phyloP scores from a whole-genome alignment of 2,888 invertebrate genomes.

The Sinotaia quadrata region DNA sequence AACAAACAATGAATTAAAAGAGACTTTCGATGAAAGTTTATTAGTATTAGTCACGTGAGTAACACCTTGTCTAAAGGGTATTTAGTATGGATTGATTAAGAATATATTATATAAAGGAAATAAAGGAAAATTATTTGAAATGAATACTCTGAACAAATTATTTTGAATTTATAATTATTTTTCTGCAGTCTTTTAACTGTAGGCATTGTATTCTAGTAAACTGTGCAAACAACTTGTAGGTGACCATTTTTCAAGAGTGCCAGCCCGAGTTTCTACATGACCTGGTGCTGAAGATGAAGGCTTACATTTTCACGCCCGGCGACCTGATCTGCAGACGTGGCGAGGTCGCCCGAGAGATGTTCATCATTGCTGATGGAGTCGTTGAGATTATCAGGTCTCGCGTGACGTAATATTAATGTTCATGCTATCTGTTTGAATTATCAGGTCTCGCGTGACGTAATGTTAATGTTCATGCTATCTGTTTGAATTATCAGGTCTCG shows the following conservation, averaged over 20 bases:
- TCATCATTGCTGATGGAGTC: constrained; percentile 97
- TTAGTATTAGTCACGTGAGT: no score
- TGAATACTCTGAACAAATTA: no score
- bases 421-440: constrained; percentile 81
- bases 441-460: constrained; percentile 75
- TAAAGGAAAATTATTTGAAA: no score
- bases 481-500: constrained; percentile 86
- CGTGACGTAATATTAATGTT: not conserved
- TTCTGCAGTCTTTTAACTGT: no score
- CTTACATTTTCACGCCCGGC: constrained; percentile 97
- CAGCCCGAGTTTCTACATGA: constrained; percentile 98
- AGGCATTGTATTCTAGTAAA: no score
- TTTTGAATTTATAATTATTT: no score
- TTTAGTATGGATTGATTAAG: no score
- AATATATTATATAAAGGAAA: no score
- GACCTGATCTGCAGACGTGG: constrained; percentile 97
- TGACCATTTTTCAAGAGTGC: constrained; percentile 96
- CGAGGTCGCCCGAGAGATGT: constrained; percentile 96
- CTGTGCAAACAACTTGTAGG: no score
- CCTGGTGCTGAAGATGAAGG: constrained; percentile 97
- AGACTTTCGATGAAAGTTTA: no score
- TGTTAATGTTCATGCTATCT: not conserved
- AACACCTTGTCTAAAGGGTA: no score
- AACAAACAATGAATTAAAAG: no score
- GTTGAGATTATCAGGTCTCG: constrained; percentile 86